Base-by-base conservation (phyloP, 2,797 vertebrate species). In the Acrossocheilus wenchowensis region DNA sequence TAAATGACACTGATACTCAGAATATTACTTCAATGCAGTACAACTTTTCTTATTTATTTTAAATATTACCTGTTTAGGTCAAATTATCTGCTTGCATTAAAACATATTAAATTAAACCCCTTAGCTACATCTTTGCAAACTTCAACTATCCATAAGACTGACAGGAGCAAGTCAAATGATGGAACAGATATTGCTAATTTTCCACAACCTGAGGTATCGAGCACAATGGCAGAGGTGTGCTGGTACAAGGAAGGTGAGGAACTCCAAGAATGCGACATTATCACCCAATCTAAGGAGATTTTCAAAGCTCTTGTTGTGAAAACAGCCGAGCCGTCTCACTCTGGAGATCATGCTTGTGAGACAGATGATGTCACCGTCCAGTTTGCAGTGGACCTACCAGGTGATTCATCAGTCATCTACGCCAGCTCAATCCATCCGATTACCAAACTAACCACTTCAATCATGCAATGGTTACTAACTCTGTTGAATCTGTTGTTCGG, bases 361-460 rank as follows among this genome's bases (percentile, higher is more conserved):
- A 95, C 96, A 0, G 93, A 95, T 87, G 95, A 96, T 0, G 92
- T 95, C 87, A 92, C 93, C 0, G 74, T 95, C 89, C 95, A 94
- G 92, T 97, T 96, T 93, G 95, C 94, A 77, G 96, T 97, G 93
- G 95, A 95, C 0, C 91, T 97, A 91, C 95, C 93, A 92, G 97
- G 97, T 97, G 95, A 96, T 88, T 89, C 89, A 89, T 88, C 90
- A 88, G 88, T 82, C 43, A 86, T 87, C 86, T 90, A 78, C 78
- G 87, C 82, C 83, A 81, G 90, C 64, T 86, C 89, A 89, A 84
- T 83, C 84, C 90, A 87, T 89, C 89, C 91, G 90, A 88, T 86
- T 88, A 89, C 85, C 85, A 89, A 86, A 92, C 88, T 90, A 91
- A 92, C 89, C 88, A 87, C 89, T 90, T 90, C 72, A 88, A 91